A percentile compares a stretch with the other conserved stretches of the same genome.
These are phyloP conservation scores for Mormyrus iriodes DNA, from an alignment of 2,113 vertebrate species.

Conservation along the genomic window DNA sequence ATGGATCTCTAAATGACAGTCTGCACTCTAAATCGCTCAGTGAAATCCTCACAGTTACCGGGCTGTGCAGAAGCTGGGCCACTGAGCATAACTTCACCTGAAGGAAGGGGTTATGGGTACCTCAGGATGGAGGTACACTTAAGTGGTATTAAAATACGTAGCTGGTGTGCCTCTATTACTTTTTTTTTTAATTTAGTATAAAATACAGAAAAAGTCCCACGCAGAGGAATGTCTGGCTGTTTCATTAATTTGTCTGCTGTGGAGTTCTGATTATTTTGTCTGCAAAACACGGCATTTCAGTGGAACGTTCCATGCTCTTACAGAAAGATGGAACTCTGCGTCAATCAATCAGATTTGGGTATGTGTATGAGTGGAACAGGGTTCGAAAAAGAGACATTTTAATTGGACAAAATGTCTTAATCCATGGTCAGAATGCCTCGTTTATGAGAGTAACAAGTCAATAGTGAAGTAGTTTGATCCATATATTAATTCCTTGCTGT, in stretches of 20 bases:
- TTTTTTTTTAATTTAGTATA: not conserved
- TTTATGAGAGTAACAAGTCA: not conserved
- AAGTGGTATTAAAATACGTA: not conserved
- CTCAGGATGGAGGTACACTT: not conserved
- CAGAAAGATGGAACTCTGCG: not conserved
- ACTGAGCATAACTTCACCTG: not conserved
- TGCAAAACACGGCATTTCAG: not conserved
- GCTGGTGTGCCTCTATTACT: not conserved
- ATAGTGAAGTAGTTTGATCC: not conserved
- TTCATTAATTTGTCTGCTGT: not conserved
- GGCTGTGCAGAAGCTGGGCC: not conserved
- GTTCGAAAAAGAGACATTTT: not conserved
- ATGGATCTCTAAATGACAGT: not conserved
- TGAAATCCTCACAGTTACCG: not conserved
- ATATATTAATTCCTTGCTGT: not conserved
- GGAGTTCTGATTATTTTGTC: not conserved
- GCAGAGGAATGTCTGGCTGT: not conserved
- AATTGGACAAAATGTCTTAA: not conserved
- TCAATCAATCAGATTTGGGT: slow-evolving; percentile 3
- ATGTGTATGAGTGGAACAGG: not conserved
- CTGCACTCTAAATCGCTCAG: not conserved
- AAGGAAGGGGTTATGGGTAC: not conserved
- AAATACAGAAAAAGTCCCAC: not conserved
- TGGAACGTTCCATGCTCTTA: not conserved
- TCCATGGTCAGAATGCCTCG: not conserved